Evolutionary conservation across 2,113 vertebrate species (phyloP).

Genomic region (Dasyornis broadbenti): DNA sequence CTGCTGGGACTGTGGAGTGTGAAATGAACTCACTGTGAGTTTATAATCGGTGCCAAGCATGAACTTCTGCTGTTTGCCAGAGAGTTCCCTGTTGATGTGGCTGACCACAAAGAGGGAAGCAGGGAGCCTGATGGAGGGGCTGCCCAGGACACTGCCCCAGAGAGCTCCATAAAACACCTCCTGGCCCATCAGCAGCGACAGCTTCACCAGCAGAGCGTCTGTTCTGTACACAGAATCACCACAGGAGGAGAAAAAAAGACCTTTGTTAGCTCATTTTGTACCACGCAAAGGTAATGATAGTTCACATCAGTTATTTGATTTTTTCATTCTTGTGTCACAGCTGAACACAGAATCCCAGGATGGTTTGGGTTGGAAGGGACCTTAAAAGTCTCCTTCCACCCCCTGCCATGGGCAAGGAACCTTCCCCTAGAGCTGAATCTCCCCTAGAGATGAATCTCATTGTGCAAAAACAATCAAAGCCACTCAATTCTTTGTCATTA

Average conservation of each 20-base stretch:
- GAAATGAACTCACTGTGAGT: constrained; percentile 79
- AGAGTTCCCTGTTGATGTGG: constrained; percentile 81
- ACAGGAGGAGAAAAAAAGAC: neutral
- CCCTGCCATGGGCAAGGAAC: neutral
- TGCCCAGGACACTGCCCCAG: constrained; percentile 88
- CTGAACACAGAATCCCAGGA: neutral
- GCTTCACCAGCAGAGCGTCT: constrained; percentile 83
- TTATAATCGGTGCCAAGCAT: constrained; percentile 85
- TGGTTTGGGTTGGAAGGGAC: neutral
- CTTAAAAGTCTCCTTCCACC: neutral
- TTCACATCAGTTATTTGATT: neutral
- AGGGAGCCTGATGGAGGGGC: constrained; percentile 83
- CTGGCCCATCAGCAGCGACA: constrained; percentile 86
- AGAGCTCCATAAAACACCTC: constrained; percentile 87
- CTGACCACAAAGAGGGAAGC: constrained; percentile 89
- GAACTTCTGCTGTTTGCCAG: constrained; percentile 78
- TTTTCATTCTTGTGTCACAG: neutral
- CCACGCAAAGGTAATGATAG: neutral
- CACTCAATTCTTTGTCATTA: neutral
- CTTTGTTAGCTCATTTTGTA: neutral
- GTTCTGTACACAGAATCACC: constrained; percentile 77
- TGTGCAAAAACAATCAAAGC: neutral
- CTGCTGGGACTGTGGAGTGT: neutral
- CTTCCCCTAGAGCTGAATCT: neutral
- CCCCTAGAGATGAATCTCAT: neutral